These are phyloP conservation scores for Pyralis farinalis DNA, from an alignment of 2,888 invertebrate species.

Conservation along the genomic window DNA sequence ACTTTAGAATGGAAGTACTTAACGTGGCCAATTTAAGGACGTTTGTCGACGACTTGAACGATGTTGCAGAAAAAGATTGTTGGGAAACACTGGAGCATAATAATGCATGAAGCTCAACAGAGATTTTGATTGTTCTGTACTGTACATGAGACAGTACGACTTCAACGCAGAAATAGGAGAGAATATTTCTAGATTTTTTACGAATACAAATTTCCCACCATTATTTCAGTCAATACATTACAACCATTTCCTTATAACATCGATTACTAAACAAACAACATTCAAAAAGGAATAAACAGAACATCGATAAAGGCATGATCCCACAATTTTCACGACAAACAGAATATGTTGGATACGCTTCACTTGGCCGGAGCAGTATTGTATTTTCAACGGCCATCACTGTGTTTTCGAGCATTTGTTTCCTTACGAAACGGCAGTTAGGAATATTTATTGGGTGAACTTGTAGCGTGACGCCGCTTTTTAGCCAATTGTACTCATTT, in stretches of 20 bases:
- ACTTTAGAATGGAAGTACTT: too few species aligned
- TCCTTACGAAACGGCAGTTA: conserved; percentile 75
- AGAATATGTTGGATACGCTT: conserved; percentile 71
- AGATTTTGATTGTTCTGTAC: too few species aligned
- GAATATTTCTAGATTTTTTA: too few species aligned
- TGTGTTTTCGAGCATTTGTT: conserved; percentile 76
- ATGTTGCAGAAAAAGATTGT: too few species aligned
- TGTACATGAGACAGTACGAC: too few species aligned
- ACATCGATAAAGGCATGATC: conserved; percentile 52
- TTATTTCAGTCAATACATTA: conserved; percentile 15
- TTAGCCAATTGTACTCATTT: conserved; percentile 69
- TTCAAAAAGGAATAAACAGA: conserved; percentile 40
- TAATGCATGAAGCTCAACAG: too few species aligned
- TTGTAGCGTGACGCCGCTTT: conserved; percentile 70
- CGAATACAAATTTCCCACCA: too few species aligned
- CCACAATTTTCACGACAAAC: conserved; percentile 64
- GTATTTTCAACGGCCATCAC: conserved; percentile 66
- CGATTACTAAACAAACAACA: conserved; percentile 48
- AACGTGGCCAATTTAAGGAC: too few species aligned
- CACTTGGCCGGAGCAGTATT: conserved; percentile 67
- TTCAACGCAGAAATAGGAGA: too few species aligned
- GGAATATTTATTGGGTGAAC: conserved; percentile 77
- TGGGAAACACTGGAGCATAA: too few species aligned
- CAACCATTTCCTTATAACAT: conserved; percentile 22
- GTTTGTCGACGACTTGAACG: too few species aligned